These are phyloP conservation scores for Eustalomyia histrio DNA, from an alignment of 2,888 invertebrate genomes.

Conservation along the genomic window DNA sequence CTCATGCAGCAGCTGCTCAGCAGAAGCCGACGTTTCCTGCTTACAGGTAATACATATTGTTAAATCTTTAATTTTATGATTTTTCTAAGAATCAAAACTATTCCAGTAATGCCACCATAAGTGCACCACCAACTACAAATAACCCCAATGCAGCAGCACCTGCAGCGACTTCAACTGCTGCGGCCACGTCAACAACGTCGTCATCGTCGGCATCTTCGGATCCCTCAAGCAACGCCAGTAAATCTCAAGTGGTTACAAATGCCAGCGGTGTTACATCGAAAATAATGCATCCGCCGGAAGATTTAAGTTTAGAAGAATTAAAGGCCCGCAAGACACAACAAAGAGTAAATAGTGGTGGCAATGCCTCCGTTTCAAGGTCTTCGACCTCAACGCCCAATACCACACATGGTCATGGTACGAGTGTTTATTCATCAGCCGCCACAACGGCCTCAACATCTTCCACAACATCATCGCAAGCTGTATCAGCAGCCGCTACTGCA, in stretches of 20 bases:
- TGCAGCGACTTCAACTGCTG: conserved; percentile 78
- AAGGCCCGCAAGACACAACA: conserved; percentile 83
- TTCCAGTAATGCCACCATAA: conserved; percentile 86
- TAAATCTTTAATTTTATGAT: background rate
- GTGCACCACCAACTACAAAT: conserved; percentile 85
- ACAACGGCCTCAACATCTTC: conserved; percentile 77
- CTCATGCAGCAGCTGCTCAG: conserved; percentile 78
- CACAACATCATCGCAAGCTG: conserved; percentile 71
- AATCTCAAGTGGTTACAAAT: conserved; percentile 81
- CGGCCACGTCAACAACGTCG: conserved; percentile 66
- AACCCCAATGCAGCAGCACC: conserved; percentile 79
- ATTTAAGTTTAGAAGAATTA: conserved; percentile 93
- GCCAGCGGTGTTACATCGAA: conserved; percentile 92
- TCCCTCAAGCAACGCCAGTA: conserved; percentile 67
- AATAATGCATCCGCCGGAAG: conserved; percentile 96
- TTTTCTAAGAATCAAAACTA: background rate
- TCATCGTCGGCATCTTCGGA: conserved; percentile 70
- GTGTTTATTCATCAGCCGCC: conserved; percentile 56
- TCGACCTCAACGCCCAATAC: conserved; percentile 57
- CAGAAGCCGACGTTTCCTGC: conserved; percentile 90
- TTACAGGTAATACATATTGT: conserved; percentile 83
- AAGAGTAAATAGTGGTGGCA: conserved; percentile 75
- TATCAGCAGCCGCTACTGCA: conserved; percentile 80
- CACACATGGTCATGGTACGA: conserved; percentile 48
- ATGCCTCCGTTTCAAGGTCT: conserved; percentile 33